These are phyloP conservation scores for Pinctada fucata DNA, from an alignment of 2,888 invertebrate genomes.

Conservation along the genomic window DNA sequence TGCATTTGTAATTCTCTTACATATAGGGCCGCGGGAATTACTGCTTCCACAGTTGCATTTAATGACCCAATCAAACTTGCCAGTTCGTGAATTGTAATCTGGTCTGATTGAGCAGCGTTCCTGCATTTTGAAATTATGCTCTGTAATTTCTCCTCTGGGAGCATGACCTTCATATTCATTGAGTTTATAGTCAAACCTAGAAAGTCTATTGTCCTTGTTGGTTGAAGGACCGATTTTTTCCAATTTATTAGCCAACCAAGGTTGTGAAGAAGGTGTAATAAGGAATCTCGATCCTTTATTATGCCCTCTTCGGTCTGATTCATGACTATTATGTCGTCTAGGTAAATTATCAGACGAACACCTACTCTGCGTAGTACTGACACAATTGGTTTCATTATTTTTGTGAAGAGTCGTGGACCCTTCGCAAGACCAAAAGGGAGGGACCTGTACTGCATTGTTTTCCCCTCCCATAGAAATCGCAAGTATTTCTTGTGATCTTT, in stretches of 20 bases:
- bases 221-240: slow-evolving; percentile 15
- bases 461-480: slow-evolving; percentile 13
- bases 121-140: slow-evolving; percentile 16
- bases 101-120: slow-evolving; percentile 6
- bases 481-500: too few species aligned
- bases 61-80: slow-evolving; percentile 20
- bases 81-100: slow-evolving; percentile 1
- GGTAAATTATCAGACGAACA: too few species aligned
- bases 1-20: slow-evolving; percentile 19
- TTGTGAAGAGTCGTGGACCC: too few species aligned
- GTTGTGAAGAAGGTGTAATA: too few species aligned
- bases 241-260: neutral
- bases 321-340: too few species aligned
- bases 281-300: too few species aligned
- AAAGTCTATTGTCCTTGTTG: slow-evolving; percentile 6
- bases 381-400: too few species aligned
- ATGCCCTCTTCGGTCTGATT: too few species aligned
- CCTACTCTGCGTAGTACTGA: too few species aligned
- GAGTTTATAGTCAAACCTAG: too few species aligned
- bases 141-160: slow-evolving; percentile 3
- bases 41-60: slow-evolving; percentile 14
- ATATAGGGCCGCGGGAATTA: slow-evolving; percentile 16
- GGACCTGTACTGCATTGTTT: slow-evolving; percentile 8
- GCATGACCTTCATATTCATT: slow-evolving; percentile 11
- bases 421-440: neutral